These are phyloP conservation scores for Zingel zingel DNA, from an alignment of 2,113 vertebrate genomes.

Conservation along the genomic window DNA sequence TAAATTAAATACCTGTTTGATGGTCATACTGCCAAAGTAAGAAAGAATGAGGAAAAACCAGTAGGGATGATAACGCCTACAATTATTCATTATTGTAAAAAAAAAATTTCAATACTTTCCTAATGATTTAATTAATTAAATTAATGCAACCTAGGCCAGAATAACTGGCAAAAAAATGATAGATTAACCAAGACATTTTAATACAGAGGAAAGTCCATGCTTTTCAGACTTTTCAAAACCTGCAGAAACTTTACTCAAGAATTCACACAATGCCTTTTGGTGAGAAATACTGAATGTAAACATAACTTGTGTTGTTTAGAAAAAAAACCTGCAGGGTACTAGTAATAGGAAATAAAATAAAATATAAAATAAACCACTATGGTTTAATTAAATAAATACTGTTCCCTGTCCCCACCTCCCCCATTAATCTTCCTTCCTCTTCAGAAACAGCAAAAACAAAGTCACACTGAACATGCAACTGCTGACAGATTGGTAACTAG, in stretches of 20 bases:
- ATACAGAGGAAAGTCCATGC: not conserved
- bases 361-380: not conserved
- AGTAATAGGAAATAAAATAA: not conserved
- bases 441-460: not conserved
- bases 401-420: not conserved
- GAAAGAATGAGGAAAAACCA: not conserved
- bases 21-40: not conserved
- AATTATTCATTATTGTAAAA: not conserved
- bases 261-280: not conserved
- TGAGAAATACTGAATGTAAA: not conserved
- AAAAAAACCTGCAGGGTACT: not conserved
- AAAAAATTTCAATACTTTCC: not conserved
- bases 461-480: not conserved
- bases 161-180: not conserved
- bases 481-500: slow-evolving; percentile 39
- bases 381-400: not conserved
- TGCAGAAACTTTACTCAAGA: not conserved
- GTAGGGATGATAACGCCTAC: not conserved
- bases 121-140: not conserved
- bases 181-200: not conserved
- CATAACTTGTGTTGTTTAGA: not conserved
- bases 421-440: slow-evolving; percentile 30
- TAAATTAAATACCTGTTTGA: not conserved
- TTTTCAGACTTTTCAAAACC: not conserved
- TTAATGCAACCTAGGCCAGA: not conserved